Evolutionary conservation across 2,888 invertebrate species (phyloP).

Genomic region (Folsomia candida): DNA sequence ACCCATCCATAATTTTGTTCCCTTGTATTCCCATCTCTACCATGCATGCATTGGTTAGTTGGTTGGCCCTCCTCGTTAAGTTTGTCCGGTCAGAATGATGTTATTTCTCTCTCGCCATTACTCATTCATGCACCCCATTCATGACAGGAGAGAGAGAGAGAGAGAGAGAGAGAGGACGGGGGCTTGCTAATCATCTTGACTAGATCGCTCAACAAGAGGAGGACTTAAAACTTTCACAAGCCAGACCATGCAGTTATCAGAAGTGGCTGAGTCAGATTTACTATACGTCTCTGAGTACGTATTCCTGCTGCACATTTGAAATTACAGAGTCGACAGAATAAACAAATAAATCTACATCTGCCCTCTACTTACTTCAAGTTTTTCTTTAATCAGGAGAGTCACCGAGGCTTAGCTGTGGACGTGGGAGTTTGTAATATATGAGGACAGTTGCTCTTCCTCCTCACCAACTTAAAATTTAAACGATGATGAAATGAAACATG

Average conservation of each 20-base stretch:
- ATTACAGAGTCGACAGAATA: neutral
- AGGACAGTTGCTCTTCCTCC: neutral
- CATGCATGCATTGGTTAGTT: too few species aligned
- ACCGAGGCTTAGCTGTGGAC: neutral
- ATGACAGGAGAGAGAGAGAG: constrained; percentile 43
- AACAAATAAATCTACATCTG: constrained; percentile 2
- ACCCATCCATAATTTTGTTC: neutral
- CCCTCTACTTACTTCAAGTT: neutral
- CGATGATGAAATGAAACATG: neutral
- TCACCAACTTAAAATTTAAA: constrained; percentile 1
- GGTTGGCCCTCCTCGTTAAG: neutral
- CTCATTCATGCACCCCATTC: constrained; percentile 48
- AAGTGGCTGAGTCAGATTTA: neutral
- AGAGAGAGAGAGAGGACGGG: constrained; percentile 49
- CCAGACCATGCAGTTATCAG: too few species aligned
- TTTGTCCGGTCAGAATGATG: neutral
- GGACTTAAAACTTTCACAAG: too few species aligned
- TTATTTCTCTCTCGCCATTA: constrained; percentile 4
- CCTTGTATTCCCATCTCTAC: neutral
- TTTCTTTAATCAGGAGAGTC: neutral
- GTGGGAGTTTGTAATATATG: constrained; percentile 1
- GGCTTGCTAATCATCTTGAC: constrained; percentile 48
- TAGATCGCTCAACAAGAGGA: neutral
- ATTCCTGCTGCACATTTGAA: neutral
- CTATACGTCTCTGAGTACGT: too few species aligned